Conservation (phyloP, 2,113 vertebrate genomes). For the Pimephales promelas region DNA sequence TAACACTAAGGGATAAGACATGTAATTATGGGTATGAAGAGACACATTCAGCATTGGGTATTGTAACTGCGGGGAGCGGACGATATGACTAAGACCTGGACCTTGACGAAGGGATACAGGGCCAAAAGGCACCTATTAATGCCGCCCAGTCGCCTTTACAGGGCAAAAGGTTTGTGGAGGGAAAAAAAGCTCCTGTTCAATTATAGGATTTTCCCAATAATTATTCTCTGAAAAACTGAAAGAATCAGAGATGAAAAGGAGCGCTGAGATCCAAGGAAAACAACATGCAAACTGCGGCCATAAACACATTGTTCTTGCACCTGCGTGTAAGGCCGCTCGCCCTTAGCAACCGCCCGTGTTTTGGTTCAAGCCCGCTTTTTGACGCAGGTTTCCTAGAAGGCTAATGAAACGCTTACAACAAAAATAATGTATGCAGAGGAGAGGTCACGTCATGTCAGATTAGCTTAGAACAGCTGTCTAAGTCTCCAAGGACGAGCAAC, state of each 20-base stretch:
- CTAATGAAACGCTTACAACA: slow-evolving; percentile 64
- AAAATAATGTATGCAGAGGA: slow-evolving; percentile 58
- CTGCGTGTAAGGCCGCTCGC: slow-evolving; percentile 33
- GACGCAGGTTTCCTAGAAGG: slow-evolving; percentile 56
- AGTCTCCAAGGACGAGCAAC: slow-evolving; percentile 35
- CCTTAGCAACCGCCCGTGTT: slow-evolving; percentile 52
- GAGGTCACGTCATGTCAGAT: slow-evolving; percentile 61
- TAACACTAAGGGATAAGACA: slow-evolving; percentile 56
- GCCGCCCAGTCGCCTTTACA: slow-evolving; percentile 39
- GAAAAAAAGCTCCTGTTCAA: slow-evolving; percentile 36
- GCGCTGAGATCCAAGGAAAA: slow-evolving; percentile 42
- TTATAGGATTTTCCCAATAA: slow-evolving; percentile 43
- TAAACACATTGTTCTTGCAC: slow-evolving; percentile 48
- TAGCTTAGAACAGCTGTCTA: slow-evolving; percentile 64
- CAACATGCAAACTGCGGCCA: slow-evolving; percentile 16
- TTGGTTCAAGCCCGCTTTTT: slow-evolving; percentile 45
- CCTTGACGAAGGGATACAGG: slow-evolving; percentile 12
- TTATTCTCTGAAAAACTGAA: slow-evolving; percentile 38
- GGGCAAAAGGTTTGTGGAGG: neutral
- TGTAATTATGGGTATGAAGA: slow-evolving; percentile 62
- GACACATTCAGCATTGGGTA: slow-evolving; percentile 34
- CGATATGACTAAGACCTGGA: slow-evolving; percentile 36
- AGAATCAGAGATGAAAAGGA: slow-evolving; percentile 47
- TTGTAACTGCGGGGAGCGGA: slow-evolving; percentile 26
- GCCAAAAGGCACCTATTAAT: slow-evolving; percentile 43